Evolutionary conservation across 2,113 vertebrate genomes (phyloP), one percentile per base, ranked within the genome.

Genomic region (Ondatra zibethicus): DNA sequence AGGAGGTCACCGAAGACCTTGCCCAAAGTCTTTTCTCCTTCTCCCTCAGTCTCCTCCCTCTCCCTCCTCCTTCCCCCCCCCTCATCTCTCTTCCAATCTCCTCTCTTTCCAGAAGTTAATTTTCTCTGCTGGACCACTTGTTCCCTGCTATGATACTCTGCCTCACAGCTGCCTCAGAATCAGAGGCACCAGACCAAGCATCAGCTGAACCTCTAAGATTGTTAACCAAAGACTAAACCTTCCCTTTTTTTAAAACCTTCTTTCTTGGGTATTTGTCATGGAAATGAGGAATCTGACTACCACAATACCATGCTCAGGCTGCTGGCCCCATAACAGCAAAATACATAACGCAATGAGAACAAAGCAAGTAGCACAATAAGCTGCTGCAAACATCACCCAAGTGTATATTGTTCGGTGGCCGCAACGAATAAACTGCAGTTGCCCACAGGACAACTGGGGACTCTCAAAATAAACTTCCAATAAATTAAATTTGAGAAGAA

Each of bases 401-500:
- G 50, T 42, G 7, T 27, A 88, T 94, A 58, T 85, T 90, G 76
- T 68, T 92, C 25, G n/a, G 42, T 73, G 89, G 47, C 10, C 76
- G 47, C 23, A 73, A 63, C 82, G 33, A 89, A 81, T 78, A 93
- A 86, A 92, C 36, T 88, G 88, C 0, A 93, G 14, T 25, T 61
- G 80, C 5, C 66, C 1, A 65, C 33, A 39, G 90, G 29, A 88
- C 63, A 89, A 72, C 58, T 87, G 17, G 80, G 78, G 36, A 96
- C 76, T 58, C 33, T 96, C n/a, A 92, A 89, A 94, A 65, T 77
- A 94, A 93, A 92, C 86, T 76, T 52, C 50, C 47, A 42, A 89
- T 27, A 93, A 93, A 84, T 29, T 75, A 88, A 89, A 14, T 91
- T 85, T 63, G 36, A 86, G 29, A 91, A 86, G 12, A 94, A 97